A percentile compares a stretch with the other conserved stretches of the same genome.
Evolutionary conservation across 2,888 invertebrate genomes (phyloP).

Genomic region (Graphium colonna): DNA sequence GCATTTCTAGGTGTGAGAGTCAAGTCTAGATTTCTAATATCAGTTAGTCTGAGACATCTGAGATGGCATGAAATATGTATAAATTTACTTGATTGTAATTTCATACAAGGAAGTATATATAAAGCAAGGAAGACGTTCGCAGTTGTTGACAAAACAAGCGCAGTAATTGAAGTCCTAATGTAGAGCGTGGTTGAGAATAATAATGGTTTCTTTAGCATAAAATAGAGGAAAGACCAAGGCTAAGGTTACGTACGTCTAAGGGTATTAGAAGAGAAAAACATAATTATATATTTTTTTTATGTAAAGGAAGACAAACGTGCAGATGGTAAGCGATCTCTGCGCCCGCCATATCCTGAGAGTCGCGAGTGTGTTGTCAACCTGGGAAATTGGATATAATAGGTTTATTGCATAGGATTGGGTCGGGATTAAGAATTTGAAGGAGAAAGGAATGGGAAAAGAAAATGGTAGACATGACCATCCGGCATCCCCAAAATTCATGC

Average conservation of each 20-base stretch:
- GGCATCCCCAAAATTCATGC: too few species aligned
- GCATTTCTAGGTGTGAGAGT: slow-evolving; percentile 10
- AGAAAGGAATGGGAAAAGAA: too few species aligned
- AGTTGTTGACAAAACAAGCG: neutral
- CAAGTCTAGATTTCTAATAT: slow-evolving; percentile 13
- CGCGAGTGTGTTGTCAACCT: too few species aligned
- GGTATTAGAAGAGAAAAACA: too few species aligned
- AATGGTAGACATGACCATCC: too few species aligned
- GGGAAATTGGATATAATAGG: too few species aligned
- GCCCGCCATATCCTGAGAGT: too few species aligned
- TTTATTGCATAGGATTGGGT: too few species aligned
- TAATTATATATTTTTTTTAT: too few species aligned
- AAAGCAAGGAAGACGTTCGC: neutral
- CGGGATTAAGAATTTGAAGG: too few species aligned
- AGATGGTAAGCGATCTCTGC: too few species aligned
- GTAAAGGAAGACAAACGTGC: too few species aligned
- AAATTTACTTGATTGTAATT: neutral
- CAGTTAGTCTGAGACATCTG: neutral
- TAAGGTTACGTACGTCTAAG: neutral
- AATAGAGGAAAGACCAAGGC: neutral
- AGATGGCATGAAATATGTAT: neutral
- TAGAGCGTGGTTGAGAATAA: neutral
- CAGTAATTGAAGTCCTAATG: neutral
- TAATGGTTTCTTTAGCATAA: neutral
- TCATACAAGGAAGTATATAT: neutral